Base-by-base conservation (phyloP, 2,888 invertebrate genomes). In the Philopedon plagiatum region DNA sequence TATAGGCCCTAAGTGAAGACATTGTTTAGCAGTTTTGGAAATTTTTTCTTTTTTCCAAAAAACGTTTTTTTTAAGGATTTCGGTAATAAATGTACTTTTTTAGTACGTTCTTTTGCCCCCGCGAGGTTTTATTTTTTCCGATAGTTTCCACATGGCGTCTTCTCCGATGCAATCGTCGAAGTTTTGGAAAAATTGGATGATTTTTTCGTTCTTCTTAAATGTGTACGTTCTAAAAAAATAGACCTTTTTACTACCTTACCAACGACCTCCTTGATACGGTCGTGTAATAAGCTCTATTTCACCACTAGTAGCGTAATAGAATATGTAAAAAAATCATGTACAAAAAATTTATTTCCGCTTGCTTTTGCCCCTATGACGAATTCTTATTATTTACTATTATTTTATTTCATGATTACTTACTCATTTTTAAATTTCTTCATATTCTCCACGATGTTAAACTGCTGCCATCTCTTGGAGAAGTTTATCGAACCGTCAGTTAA, bases 381-480 rank as follows among this genome's bases (percentile, higher is more conserved):
- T n/a, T n/a, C n/a, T n/a, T n/a, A n/a, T n/a, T n/a, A n/a, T n/a
- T n/a, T n/a, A n/a, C n/a, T n/a, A n/a, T n/a, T n/a, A n/a, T n/a
- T n/a, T n/a, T n/a, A n/a, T n/a, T 29, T 29, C 8, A 8, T 13
- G 18, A 23, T 5, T 71, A 88, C 90, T 87, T 86, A 98, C 98
- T 96, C 95, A 88, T 96, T 96, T 83, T 97, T 97, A 86, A 99
- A 98, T 84, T 97, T 91, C 84, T 97, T 94, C 95, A 99, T 97
- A 84, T 97, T 98, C 85, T 98, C 98, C 83, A 99, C 94, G 76
- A 99, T 98, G 83, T 97, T 95, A 85, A 96, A 98, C 86, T 99
- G 98, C 85, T 99, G 98, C 98, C 98, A 99, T 79, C 99, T 89
- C 87, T 99, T 99, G 9, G 97, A 96, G 86, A 99, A 99, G 85